A percentile compares a stretch with the other conserved stretches of the same genome.
Evolutionary conservation across 2,113 vertebrate species (phyloP).

Genomic region (Eulemur macaco): DNA sequence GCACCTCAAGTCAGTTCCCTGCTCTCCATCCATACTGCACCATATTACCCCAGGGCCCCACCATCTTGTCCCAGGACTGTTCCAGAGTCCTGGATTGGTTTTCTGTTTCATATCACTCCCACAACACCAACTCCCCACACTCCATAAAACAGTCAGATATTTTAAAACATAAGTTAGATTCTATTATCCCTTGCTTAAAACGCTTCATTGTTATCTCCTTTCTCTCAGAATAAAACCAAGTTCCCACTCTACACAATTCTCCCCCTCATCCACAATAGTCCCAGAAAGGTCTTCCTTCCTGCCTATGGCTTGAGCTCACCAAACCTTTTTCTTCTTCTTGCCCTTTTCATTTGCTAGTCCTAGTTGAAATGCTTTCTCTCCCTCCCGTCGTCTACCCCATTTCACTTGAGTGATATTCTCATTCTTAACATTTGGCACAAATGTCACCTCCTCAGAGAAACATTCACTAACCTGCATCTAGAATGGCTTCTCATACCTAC

Average conservation of each 20-base stretch:
- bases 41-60: neutral
- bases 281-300: neutral
- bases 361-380: neutral
- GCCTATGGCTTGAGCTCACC: neutral
- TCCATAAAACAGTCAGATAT: neutral
- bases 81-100: neutral
- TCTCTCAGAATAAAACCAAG: neutral
- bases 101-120: neutral
- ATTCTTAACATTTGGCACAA: neutral
- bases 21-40: neutral
- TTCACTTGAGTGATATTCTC: neutral
- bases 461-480: neutral
- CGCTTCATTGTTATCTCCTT: neutral
- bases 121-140: neutral
- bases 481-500: neutral
- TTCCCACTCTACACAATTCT: neutral
- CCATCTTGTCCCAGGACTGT: neutral
- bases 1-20: neutral
- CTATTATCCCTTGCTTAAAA: neutral
- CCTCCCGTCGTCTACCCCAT: neutral
- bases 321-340: neutral
- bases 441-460: neutral
- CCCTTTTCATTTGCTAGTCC: neutral
- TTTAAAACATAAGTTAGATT: neutral
- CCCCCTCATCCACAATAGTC: neutral